Base-by-base conservation (phyloP, 1,140 invertebrate species). In the Dendroctonus valens region DNA sequence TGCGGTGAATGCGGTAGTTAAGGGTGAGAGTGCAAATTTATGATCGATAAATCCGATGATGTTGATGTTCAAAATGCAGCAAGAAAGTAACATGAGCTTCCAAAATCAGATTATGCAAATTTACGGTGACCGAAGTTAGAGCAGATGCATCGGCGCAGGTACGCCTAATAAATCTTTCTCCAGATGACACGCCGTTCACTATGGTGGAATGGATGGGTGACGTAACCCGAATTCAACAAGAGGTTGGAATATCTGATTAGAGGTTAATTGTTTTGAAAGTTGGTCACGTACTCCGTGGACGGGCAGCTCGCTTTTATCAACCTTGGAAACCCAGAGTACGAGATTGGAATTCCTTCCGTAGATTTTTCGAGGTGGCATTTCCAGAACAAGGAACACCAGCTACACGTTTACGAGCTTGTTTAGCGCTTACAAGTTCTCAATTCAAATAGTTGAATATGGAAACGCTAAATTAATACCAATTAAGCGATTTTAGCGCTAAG, bases 391-490 rank as follows among this genome's bases (percentile, higher is more conserved):
- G 65, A 8, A 67, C 65, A 6, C 65, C 65, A 5, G 65, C 65
- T 53, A 59, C 64, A 7, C 51, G 53, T 38, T 39, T 64, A 12
- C 52, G 51, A 38, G 40, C 52, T 12, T 64, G 61, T 37, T 39
- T 64, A 48, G 61, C 15, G 11, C 42, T 64, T 46, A 50, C 40
- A 8, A 57, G 53, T 41, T 14, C 26, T 14, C 50, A 60, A 11
- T 67, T 67, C 54, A 26, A 59, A 14, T 67, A 14, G 65, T 67
- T 26, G 65, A 67, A 40, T 67, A 67, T 67, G 65, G 58, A 44
- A 67, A 67, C 37, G 46, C 55, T 6, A 67, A 67, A 46, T 51
- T 67, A 11, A 41, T 49, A n/a, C 9, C 65, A 6, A 59, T 67
- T 12, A 67, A 41, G 41, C 12, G 57, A 40, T 67, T 67, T 60